Evolutionary conservation across 1,140 invertebrate genomes (phyloP), one percentile per base, ranked within the genome.

Genomic region (Ridgeia piscesae): DNA sequence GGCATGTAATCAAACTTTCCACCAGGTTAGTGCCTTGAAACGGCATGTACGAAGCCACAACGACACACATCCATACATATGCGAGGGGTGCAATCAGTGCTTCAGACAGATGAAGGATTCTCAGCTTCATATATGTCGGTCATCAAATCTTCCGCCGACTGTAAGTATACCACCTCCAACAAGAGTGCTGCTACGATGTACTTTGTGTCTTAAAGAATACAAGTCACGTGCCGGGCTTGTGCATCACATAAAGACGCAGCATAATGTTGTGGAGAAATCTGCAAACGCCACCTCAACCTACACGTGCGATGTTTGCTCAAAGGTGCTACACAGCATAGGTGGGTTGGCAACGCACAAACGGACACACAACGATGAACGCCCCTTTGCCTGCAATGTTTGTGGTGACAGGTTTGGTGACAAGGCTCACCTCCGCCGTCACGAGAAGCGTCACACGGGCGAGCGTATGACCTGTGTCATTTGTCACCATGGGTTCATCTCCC

Each of bases 41-140:
- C 17, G 89, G 0, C 99, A 99, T 95, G 96, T 99, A 90, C 96
- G 98, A 89, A 99, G 98, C 0, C 98, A 99, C 95, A 99, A 94
- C 96, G 98, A 98, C 0, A 98, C 99, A 95, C 97, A 98, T 94
- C 98, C 98, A 0, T 99, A 99, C 95, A 94, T 93, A 34, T 94
- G 95, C 93, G 50, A 50, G 17, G 31, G 50, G 21, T 92, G 92
- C 34, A 34, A 91, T 9, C 58, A 92, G 34, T 92, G 42, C 33
- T 92, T 92, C 90, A 31, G 35, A 21, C 89, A 50, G 89, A 6
- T n/a, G 31, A 35, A 1, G 27, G 35, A 35, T 34, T 50, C 89
- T 6, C 88, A 35, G 31, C 33, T 31, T n/a, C 92, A 92, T 35
- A 92, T 33, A 35, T 77, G 58, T 77, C 58, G 17, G 58, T 77